Conservation (phyloP, 2,888 invertebrate genomes). For the Luperina testacea region DNA sequence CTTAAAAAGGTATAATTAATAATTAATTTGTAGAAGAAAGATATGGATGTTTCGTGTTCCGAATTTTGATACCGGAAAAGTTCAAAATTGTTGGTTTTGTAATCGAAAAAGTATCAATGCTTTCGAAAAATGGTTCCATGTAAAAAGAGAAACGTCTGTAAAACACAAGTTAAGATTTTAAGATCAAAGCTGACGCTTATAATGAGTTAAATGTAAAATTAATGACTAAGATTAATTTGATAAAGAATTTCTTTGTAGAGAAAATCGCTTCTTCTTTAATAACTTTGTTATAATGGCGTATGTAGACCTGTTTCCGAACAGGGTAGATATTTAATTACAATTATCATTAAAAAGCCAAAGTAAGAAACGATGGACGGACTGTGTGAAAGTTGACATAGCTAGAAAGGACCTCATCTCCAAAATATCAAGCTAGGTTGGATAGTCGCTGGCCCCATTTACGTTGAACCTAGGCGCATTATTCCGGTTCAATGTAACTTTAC, state of each 20-base stretch:
- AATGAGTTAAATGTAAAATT: conserved; percentile 22
- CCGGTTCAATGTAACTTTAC: no score
- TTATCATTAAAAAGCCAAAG: neutral
- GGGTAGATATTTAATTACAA: neutral
- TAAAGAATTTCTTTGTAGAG: conserved; percentile 27
- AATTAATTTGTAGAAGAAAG: conserved; percentile 1
- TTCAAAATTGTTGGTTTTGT: neutral
- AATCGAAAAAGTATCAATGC: neutral
- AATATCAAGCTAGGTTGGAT: no score
- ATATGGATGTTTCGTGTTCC: neutral
- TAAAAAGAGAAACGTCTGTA: neutral
- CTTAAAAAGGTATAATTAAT: conserved; percentile 26
- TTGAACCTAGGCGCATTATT: no score
- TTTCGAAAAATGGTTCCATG: neutral
- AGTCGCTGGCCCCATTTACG: no score
- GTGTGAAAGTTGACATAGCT: neutral
- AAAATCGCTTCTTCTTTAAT: conserved; percentile 5
- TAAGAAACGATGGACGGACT: neutral
- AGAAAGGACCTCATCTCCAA: no score
- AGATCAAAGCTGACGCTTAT: conserved; percentile 12
- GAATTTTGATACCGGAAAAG: neutral
- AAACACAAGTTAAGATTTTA: neutral
- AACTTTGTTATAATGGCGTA: conserved; percentile 1
- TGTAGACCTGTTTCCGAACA: neutral
- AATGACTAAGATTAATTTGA: conserved; percentile 11